Evolutionary conservation across 2,113 vertebrate genomes (phyloP).

Genomic region (Charina bottae): DNA sequence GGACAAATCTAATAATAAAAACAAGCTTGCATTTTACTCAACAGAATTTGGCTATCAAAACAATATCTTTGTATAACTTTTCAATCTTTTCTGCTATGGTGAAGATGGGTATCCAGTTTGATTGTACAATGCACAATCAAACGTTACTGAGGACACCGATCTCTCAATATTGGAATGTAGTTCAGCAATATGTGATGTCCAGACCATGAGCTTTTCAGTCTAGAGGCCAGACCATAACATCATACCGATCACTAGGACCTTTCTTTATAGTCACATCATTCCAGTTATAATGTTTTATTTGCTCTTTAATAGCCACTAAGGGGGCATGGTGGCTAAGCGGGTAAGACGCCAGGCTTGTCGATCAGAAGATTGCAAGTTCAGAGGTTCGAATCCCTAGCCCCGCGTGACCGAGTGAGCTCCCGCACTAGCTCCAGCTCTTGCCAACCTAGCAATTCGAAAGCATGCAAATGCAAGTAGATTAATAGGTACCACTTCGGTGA

Average conservation of each 20-base stretch:
- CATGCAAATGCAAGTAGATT: too few relatives aligned
- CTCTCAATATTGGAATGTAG: background rate
- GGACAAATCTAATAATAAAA: background rate
- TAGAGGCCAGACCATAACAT: background rate
- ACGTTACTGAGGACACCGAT: background rate
- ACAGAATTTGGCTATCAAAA: background rate
- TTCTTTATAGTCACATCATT: background rate
- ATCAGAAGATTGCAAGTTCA: too few relatives aligned
- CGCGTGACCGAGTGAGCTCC: too few relatives aligned
- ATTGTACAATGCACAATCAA: background rate
- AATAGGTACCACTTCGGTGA: too few relatives aligned
- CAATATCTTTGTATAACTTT: too few relatives aligned
- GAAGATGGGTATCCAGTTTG: background rate
- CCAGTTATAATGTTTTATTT: background rate
- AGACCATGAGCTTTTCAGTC: background rate
- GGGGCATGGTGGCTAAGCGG: too few relatives aligned
- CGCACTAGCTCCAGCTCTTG: too few relatives aligned
- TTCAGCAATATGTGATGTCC: background rate
- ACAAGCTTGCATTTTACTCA: background rate
- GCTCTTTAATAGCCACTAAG: background rate
- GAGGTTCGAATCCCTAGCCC: too few relatives aligned
- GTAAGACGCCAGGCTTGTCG: too few relatives aligned
- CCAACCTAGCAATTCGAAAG: too few relatives aligned
- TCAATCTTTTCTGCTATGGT: background rate
- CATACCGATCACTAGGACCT: too few relatives aligned